Evolutionary conservation across 2,888 invertebrate species (phyloP), one percentile per base, ranked within the genome.

Genomic region (Cetonia aurata): DNA sequence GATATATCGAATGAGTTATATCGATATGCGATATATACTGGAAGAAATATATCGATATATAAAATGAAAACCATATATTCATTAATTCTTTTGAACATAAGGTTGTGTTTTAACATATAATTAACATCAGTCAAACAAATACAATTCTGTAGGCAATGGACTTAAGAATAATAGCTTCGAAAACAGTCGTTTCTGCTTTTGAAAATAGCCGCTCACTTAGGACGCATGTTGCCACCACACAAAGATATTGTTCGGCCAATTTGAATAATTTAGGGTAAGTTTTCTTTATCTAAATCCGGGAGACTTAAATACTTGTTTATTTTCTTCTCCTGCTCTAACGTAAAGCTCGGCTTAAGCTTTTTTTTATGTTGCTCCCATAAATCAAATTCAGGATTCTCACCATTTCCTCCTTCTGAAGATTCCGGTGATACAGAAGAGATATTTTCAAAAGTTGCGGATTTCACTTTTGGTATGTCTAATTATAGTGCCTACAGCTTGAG

Each of bases 201-300:
- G 55, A 55, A 55, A 55, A 15, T 55, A 55, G 55, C 1, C 55
- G 19, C 17, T 55, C 55, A 25, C 25, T 17, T 6, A 17, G 55
- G 12, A 55, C 17, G 6, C 8, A 55, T n/a, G 17, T 55, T 31
- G 55, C 55, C 33, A 55, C 17, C 33, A 12, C 17, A 55, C 55
- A 12, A 55, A 55, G 15, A 55, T 55, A 31, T 55, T 55, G 10
- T 15, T 15, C 25, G 8, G 17, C 55, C 33, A 25, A 31, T n/a
- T 19, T 25, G 33, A 17, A 55, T 55, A 55, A 31, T 0, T 19
- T 6, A 9, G 19, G 55, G 19, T 25, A 55, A 17, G 6, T 19
- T 55, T 25, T 55, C n/a, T 55, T 55, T 1, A 55, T 55, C 19
- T 55, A 13, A 15, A 8, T 12, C 15, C 55, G 19, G 19, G 10